Conservation (phyloP, 1,140 invertebrate genomes). For the Eupristina koningsbergeri region DNA sequence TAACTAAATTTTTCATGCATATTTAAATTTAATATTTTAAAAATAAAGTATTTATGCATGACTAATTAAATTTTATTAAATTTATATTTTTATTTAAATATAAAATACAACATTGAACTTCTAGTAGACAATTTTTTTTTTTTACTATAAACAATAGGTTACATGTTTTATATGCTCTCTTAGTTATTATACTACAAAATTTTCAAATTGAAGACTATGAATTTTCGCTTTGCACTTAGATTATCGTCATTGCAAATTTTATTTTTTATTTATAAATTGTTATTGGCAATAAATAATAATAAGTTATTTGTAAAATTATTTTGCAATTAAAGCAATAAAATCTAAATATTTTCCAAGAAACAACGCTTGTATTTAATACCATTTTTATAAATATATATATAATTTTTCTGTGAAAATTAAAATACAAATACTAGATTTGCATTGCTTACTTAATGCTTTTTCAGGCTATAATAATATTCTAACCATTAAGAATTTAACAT, state of each 20-base stretch:
- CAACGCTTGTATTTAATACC: not conserved
- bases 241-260: slow-evolving; percentile 38
- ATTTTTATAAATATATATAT: not conserved
- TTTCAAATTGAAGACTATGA: not conserved
- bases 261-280: slow-evolving; percentile 29
- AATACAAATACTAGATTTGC: not conserved
- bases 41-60: not conserved
- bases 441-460: not conserved
- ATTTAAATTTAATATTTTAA: not conserved
- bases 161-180: not conserved
- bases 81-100: too few relatives aligned
- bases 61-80: too few relatives aligned
- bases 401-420: too few relatives aligned
- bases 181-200: not conserved
- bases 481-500: not conserved
- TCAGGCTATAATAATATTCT: slow-evolving; percentile 13
- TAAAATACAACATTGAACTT: too few relatives aligned
- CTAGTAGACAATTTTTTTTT: not conserved
- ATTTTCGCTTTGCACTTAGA: slow-evolving; percentile 2
- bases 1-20: not conserved
- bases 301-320: slow-evolving; percentile 39
- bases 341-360: slow-evolving; percentile 37
- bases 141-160: not conserved
- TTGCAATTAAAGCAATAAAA: slow-evolving; percentile 38
- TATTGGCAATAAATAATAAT: slow-evolving; percentile 14